Base-by-base conservation (phyloP, 2,797 vertebrate species). In the Syngnathus rostellatus region DNA sequence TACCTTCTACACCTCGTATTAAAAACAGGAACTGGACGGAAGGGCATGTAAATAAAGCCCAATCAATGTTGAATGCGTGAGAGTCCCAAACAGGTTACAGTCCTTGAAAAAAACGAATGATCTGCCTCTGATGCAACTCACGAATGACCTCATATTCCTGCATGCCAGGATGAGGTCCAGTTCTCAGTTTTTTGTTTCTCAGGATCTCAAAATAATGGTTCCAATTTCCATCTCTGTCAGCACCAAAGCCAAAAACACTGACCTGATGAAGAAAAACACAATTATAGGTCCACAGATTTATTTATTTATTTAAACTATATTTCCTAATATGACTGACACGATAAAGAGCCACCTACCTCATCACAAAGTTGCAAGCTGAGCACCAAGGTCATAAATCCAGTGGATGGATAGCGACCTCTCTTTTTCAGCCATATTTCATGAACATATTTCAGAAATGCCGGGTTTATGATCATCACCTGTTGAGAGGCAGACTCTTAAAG, bases 181-280 rank as follows among this genome's bases (percentile, higher is more conserved):
- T 81, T 66, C 23, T 63, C 0, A 68, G 17, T 0, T 17, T 5
- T 39, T 11, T 62, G 65, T 76, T n/a, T 16, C 0, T n/a, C 0
- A 73, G 59, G 0, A 0, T 5, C 68, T 83, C 68, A n/a, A 65
- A 86, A 55, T 86, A 86, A 62, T 81, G 79, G 38, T 45, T 23
- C 81, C 77, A 83, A 55, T 72, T 76, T 59, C 81, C 83, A 4
- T 76, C 25, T 6, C 23, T 64, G 73, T 83, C 64, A 4, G 73
- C 72, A 8, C 75, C 79, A 43, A 77, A 83, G 1, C 81, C 81
- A 65, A 81, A 83, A 11, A 81, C 59, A 39, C 0, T 72, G 23
- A 81, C 62, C 81, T 81, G 69, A 5, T 2, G 14, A 19, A 19
- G 11, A 50, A 21, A 25, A 12, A 23, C 9, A 16, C 12, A 59